These are phyloP conservation scores for Acrossocheilus fasciatus DNA, from an alignment of 2,797 vertebrate species.

Conservation along the genomic window DNA sequence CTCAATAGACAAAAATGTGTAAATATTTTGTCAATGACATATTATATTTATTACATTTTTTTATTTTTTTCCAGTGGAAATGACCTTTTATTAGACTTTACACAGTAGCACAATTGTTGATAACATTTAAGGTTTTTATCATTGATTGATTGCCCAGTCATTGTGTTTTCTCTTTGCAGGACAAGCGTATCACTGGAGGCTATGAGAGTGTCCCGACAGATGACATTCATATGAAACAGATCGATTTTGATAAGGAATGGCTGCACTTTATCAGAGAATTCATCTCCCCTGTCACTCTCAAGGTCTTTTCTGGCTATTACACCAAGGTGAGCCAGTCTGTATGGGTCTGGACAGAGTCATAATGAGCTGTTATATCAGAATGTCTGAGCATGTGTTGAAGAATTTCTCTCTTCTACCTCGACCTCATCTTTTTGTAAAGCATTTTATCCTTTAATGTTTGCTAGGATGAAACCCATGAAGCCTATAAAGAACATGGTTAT, in stretches of 20 bases:
- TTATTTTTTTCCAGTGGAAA: background rate
- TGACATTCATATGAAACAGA: slow-evolving; percentile 98
- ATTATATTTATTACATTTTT: background rate
- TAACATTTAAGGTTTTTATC: background rate
- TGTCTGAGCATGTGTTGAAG: background rate
- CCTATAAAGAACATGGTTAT: background rate
- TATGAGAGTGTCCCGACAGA: slow-evolving; percentile 98
- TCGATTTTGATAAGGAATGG: slow-evolving; percentile 92
- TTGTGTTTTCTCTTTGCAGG: slow-evolving; percentile 77
- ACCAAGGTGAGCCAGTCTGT: slow-evolving; percentile 83
- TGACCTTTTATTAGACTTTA: background rate
- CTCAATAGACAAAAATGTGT: background rate
- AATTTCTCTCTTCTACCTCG: background rate
- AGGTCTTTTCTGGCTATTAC: slow-evolving; percentile 97
- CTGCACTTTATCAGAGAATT: slow-evolving; percentile 97
- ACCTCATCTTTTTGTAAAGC: background rate
- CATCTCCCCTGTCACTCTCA: slow-evolving; percentile 93
- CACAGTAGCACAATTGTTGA: background rate
- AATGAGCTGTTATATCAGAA: slow-evolving; percentile 8
- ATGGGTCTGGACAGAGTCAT: background rate
- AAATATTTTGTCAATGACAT: background rate
- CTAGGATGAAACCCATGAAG: background rate
- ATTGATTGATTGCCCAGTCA: background rate
- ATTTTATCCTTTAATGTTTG: background rate
- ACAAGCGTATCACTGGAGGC: slow-evolving; percentile 92